Conservation (phyloP, 2,888 invertebrate species). For the Uloborus plumipes region DNA sequence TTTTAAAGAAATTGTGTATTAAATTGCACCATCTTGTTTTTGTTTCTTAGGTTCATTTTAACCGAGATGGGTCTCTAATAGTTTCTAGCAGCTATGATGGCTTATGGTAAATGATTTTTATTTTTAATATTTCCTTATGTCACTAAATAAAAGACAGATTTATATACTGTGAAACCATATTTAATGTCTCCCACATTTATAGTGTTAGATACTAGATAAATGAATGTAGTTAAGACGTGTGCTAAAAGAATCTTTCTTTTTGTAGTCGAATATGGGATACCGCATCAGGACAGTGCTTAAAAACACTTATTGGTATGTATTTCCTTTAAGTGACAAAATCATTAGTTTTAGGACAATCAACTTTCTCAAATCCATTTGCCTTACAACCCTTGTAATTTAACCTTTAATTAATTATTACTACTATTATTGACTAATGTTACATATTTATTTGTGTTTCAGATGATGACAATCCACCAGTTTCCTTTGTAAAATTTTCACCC, state of each 20-base stretch:
- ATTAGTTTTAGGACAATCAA: too few species aligned
- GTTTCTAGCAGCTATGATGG: slow-evolving; percentile 99
- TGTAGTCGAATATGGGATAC: slow-evolving; percentile 99
- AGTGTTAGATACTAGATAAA: too few species aligned
- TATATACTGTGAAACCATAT: too few species aligned
- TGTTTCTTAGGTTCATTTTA: slow-evolving; percentile 82
- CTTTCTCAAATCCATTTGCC: too few species aligned
- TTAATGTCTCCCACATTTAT: too few species aligned
- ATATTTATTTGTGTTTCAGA: slow-evolving; percentile 74
- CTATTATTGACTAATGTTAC: too few species aligned
- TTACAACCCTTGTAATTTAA: too few species aligned
- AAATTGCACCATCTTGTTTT: neutral
- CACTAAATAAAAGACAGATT: too few species aligned
- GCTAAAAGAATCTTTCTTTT: slow-evolving; percentile 64
- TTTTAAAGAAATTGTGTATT: too few species aligned
- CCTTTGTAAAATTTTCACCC: slow-evolving; percentile 99
- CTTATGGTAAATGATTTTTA: slow-evolving; percentile 80
- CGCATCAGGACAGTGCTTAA: slow-evolving; percentile 97
- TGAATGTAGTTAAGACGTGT: too few species aligned
- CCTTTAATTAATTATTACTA: too few species aligned
- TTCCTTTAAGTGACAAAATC: neutral
- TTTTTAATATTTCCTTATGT: too few species aligned
- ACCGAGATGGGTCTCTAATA: slow-evolving; percentile 97
- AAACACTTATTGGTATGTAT: slow-evolving; percentile 85
- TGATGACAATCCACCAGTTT: slow-evolving; percentile 99